Conservation (phyloP, 1,140 invertebrate genomes). For the Cheumatopsyche charites region DNA sequence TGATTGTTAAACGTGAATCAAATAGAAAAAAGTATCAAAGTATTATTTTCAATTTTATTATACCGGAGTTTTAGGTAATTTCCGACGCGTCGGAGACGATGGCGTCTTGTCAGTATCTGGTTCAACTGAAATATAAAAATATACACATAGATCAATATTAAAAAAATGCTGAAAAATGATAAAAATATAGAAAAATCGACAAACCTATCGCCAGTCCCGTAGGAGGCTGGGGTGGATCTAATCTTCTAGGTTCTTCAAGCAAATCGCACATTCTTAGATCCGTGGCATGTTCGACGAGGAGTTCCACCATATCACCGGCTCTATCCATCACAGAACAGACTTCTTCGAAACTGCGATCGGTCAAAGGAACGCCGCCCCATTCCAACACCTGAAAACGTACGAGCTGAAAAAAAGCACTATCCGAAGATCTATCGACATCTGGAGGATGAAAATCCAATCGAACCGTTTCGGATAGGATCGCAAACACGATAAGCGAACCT, state of each 20-base stretch:
- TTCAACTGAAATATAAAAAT: slow-evolving; percentile 73
- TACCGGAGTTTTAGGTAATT: slow-evolving; percentile 94
- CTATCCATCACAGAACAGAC: slow-evolving; percentile 82
- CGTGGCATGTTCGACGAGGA: slow-evolving; percentile 79
- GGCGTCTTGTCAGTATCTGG: slow-evolving; percentile 79
- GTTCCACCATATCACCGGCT: slow-evolving; percentile 80
- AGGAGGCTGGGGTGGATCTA: slow-evolving; percentile 53
- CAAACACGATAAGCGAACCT: slow-evolving; percentile 29
- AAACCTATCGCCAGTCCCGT: slow-evolving; percentile 52
- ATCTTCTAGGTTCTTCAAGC: slow-evolving; percentile 63
- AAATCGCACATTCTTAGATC: slow-evolving; percentile 73
- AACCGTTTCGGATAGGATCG: not conserved
- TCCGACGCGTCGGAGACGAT: slow-evolving; percentile 85
- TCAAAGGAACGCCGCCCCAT: slow-evolving; percentile 83
- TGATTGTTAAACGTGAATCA: slow-evolving; percentile 16
- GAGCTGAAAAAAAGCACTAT: not conserved
- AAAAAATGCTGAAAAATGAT: not conserved
- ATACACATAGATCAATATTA: slow-evolving; percentile 40
- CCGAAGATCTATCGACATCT: too few relatives aligned
- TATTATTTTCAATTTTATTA: slow-evolving; percentile 59
- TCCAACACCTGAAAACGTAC: slow-evolving; percentile 69
- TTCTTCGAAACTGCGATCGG: slow-evolving; percentile 90
- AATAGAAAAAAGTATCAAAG: slow-evolving; percentile 19
- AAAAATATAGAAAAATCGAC: not conserved
- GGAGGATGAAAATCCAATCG: too few relatives aligned